Percentiles rank a stretch among this genome's conserved stretches.
Conservation (phyloP, 2,113 vertebrate genomes). For the Sakesphorus luctuosus region DNA sequence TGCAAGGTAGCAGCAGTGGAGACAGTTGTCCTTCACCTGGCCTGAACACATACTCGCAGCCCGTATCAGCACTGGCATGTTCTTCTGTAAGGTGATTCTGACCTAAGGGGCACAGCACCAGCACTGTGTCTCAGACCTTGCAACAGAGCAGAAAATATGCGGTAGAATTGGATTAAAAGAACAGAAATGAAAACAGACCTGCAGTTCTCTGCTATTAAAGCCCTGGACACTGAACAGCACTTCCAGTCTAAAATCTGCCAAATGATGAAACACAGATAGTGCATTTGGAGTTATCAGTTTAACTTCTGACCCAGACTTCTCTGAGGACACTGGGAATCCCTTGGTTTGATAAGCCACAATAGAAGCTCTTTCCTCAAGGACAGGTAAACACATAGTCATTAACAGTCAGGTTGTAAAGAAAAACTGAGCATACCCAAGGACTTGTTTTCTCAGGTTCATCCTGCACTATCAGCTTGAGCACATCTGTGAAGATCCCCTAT, state of each 20-base stretch:
- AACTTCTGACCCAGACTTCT: conserved; percentile 14
- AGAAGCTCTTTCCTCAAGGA: conserved; percentile 25
- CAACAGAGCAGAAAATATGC: background rate
- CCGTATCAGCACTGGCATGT: background rate
- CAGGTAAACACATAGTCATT: background rate
- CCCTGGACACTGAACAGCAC: background rate
- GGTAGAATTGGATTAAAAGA: background rate
- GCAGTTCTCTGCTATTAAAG: background rate
- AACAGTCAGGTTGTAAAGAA: background rate
- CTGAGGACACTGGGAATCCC: background rate
- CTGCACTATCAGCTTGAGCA: background rate
- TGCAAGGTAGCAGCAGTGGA: background rate
- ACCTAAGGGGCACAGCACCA: background rate
- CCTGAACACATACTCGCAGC: background rate
- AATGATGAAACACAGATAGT: background rate
- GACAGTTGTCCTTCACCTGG: background rate
- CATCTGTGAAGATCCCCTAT: background rate
- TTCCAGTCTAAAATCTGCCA: background rate
- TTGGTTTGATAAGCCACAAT: background rate
- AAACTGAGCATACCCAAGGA: background rate
- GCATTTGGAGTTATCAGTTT: background rate
- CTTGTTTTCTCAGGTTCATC: conserved; percentile 12
- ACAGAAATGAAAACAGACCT: background rate
- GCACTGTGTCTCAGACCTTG: background rate
- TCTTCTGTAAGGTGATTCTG: background rate